Base-by-base conservation (phyloP, 2,797 vertebrate species). In the Rousettus madagascariensis region DNA sequence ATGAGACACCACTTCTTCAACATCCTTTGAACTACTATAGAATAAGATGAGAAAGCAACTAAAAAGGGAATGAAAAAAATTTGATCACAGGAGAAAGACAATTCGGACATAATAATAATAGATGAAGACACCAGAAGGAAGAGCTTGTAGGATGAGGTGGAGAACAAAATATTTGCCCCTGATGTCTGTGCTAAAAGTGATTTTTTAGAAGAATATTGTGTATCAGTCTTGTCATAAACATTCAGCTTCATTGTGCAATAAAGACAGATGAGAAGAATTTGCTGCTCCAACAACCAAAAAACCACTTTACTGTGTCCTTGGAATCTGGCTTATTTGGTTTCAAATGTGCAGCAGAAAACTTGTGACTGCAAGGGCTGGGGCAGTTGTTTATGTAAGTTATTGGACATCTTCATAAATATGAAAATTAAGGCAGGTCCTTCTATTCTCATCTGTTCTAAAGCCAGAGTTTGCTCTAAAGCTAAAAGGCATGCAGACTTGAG, bases 251-350 rank as follows among this genome's bases (percentile, higher is more conserved):
- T 95, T 97, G 94, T 95, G 83, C 96, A 97, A 95, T 69, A 36
- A 95, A 97, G 95, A 96, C 90, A 96, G 92, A 97, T 96, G 97
- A 97, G 85, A 95, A 96, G 94, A 95, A 96, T 97, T 94, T 97
- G 95, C 94, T 97, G 95, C 89, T 96, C 88, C 90, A 94, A 93
- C 63, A 93, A 92, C 19, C 6, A n/a, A 69, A 77, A 72, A 63
- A 84, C 55, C 72, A 85, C 75, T 96, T 93, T 46, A 75, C 92
- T 92, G 19, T 51, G 74, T 96, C 87, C 78, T 90, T 97, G 92
- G 93, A 97, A 94, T 97, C 95, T 92, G 72, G 53, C 69, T 91
- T 95, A 65, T 63, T 87, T 16, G 4, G 46, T 94, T 96, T 82
- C 85, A 96, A 91, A 86, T 83, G 69, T 30, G 75, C 90, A 94